These are phyloP conservation scores for Antheraea assamensis DNA, from an alignment of 2,888 invertebrate genomes.

Conservation along the genomic window DNA sequence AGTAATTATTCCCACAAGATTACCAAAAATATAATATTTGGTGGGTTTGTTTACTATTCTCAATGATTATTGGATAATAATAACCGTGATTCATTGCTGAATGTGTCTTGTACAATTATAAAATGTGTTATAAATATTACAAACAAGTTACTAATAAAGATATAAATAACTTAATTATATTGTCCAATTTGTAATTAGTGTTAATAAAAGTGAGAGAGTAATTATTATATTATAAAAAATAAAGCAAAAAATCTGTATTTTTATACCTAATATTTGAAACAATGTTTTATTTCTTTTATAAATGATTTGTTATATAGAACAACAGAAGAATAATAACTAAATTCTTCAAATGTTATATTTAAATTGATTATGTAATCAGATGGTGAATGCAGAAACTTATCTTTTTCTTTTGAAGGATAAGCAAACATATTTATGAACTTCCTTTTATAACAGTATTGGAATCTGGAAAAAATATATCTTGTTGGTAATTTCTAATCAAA, in stretches of 20 bases:
- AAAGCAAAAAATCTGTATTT: no score
- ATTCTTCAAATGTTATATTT: neutral
- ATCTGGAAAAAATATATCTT: conserved; percentile 15
- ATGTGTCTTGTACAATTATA: neutral
- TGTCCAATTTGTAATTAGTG: neutral
- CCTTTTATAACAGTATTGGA: conserved; percentile 9
- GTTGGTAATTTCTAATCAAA: conserved; percentile 1
- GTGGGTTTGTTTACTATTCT: neutral
- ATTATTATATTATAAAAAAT: no score
- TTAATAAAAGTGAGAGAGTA: neutral
- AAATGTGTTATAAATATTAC: neutral
- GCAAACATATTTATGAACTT: conserved; percentile 9
- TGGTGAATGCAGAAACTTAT: conserved; percentile 7
- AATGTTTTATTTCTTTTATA: neutral
- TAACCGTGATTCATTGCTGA: neutral
- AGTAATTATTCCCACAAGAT: neutral
- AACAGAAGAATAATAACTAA: neutral
- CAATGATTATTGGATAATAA: neutral
- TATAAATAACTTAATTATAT: neutral
- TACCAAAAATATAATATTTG: neutral
- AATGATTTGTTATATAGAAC: neutral
- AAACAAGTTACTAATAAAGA: neutral
- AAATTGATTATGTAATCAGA: conserved; percentile 2
- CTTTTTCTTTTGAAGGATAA: neutral
- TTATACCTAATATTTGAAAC: neutral